A percentile compares a stretch with the other conserved stretches of the same genome.
Evolutionary conservation across 1,140 invertebrate species (phyloP).

Genomic region (Bombus ignitus): DNA sequence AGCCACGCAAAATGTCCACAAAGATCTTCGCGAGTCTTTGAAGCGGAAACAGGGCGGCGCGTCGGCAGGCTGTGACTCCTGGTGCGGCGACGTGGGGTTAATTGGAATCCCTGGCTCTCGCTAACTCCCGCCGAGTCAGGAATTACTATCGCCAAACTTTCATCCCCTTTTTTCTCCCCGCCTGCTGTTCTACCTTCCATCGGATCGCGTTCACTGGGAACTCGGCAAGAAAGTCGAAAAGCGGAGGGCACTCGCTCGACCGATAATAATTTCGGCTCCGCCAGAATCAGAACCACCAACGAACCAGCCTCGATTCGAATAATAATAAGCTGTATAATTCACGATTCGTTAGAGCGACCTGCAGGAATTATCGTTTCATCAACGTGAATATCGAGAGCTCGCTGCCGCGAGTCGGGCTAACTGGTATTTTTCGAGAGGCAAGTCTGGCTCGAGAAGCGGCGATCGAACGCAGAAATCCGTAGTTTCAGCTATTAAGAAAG

Average conservation of each 20-base stretch:
- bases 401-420: neutral
- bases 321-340: constrained; percentile 46
- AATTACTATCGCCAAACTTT: constrained; percentile 70
- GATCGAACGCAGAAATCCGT: constrained; percentile 48
- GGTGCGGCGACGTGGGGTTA: constrained; percentile 49
- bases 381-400: neutral
- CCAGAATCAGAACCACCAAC: constrained; percentile 20
- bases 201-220: constrained; percentile 50
- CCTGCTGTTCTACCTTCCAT: constrained; percentile 38
- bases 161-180: constrained; percentile 31
- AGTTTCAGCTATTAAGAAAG: constrained; percentile 69
- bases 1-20: neutral
- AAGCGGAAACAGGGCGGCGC: neutral
- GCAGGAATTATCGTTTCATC: constrained; percentile 22
- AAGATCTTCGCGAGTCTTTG: neutral
- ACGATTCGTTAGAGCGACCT: constrained; percentile 42
- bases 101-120: constrained; percentile 51
- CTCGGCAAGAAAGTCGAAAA: constrained; percentile 60
- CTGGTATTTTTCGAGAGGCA: neutral
- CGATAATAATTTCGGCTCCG: constrained; percentile 59
- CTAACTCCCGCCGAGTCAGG: constrained; percentile 67
- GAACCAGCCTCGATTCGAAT: constrained; percentile 21
- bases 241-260: constrained; percentile 51
- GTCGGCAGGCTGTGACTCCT: no score
- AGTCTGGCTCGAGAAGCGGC: neutral